These are phyloP conservation scores for Diadumene lineata DNA, from an alignment of 92 coral and sea anemone species.

Conservation along the genomic window DNA sequence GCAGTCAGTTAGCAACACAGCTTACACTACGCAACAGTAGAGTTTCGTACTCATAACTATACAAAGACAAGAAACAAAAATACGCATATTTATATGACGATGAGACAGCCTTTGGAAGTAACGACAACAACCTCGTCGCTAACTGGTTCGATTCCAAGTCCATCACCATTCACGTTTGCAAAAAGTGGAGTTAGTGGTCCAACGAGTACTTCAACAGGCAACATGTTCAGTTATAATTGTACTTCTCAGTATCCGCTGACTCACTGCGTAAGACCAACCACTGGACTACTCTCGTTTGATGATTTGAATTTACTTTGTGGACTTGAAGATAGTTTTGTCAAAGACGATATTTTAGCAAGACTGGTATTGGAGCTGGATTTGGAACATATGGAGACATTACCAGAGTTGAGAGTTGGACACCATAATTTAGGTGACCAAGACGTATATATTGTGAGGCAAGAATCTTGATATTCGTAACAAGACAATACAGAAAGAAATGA, in stretches of 20 bases:
- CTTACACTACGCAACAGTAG: no score
- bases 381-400: conserved; percentile 55
- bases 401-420: conserved; percentile 59
- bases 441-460: conserved; percentile 19
- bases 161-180: conserved; percentile 31
- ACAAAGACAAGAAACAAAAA: neutral
- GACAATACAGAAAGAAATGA: no score
- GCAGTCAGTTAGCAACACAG: neutral
- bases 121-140: conserved; percentile 22
- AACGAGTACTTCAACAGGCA: conserved; percentile 5
- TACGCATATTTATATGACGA: neutral
- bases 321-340: conserved; percentile 52
- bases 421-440: conserved; percentile 23
- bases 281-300: conserved; percentile 25
- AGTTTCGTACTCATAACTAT: no score
- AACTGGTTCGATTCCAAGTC: conserved; percentile 28
- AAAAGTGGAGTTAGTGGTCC: conserved; percentile 2
- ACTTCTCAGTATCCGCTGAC: conserved; percentile 18
- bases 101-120: conserved; percentile 22
- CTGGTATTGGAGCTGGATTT: conserved; percentile 66
- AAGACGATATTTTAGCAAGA: conserved; percentile 62
- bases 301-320: conserved; percentile 26
- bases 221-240: conserved; percentile 6
- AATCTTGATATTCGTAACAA: neutral
- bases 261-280: conserved; percentile 31